These are phyloP conservation scores for Himantopus leucocephalus DNA, from an alignment of 2,113 vertebrate genomes.

Conservation along the genomic window DNA sequence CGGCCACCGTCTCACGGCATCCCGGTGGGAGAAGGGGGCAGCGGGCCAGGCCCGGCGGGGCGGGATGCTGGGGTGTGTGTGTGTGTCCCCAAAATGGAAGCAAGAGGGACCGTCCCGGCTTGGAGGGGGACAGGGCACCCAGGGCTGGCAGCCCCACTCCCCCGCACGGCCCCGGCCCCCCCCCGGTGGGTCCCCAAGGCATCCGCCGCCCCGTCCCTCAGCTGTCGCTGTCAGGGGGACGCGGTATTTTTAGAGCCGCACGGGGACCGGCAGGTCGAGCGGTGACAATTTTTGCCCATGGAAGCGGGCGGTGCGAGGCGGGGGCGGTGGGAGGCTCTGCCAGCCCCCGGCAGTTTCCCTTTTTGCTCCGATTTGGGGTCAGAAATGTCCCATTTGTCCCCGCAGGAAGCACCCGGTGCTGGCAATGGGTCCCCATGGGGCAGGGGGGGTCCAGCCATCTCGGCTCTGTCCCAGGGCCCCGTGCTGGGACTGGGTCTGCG, in stretches of 20 bases:
- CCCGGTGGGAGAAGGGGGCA: neutral
- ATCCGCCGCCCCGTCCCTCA: neutral
- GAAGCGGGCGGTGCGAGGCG: rapidly evolving
- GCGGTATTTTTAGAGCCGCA: neutral
- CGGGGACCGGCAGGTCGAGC: neutral
- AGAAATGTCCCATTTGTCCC: neutral
- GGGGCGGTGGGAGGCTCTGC: neutral
- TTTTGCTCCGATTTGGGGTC: neutral
- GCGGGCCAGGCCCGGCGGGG: rapidly evolving
- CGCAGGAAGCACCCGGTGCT: neutral
- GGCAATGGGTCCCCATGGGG: neutral
- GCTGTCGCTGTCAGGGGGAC: constrained; percentile 36
- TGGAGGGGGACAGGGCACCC: neutral
- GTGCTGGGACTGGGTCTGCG: rapidly evolving
- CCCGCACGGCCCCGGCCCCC: rapidly evolving
- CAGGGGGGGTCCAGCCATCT: rapidly evolving
- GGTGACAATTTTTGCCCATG: neutral
- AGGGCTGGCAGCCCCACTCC: neutral
- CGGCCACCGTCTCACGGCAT: rapidly evolving
- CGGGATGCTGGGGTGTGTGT: rapidly evolving
- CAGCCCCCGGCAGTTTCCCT: neutral
- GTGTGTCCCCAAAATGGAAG: rapidly evolving
- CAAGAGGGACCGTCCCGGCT: rapidly evolving
- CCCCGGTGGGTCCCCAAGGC: neutral
- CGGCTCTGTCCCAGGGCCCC: neutral